These are phyloP conservation scores for Abramis brama DNA, from an alignment of 2,113 vertebrate genomes.

Conservation along the genomic window DNA sequence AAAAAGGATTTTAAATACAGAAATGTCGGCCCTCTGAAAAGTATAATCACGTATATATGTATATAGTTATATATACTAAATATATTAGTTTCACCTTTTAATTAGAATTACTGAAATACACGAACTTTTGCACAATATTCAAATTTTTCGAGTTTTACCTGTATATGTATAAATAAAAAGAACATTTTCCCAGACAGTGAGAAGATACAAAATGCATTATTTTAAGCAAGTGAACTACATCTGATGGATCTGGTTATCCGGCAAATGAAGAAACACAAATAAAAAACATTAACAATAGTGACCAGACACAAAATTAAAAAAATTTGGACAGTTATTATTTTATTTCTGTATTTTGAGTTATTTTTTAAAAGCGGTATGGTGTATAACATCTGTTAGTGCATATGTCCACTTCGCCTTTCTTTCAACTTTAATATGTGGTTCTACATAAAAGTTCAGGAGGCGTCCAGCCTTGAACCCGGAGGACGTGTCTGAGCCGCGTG, in stretches of 20 bases:
- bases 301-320: not conserved
- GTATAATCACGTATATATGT: too few relatives aligned
- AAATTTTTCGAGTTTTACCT: too few relatives aligned
- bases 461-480: not conserved
- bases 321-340: slow-evolving; percentile 8
- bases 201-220: not conserved
- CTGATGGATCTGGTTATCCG: not conserved
- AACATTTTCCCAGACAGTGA: not conserved
- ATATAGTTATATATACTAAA: too few relatives aligned
- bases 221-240: not conserved
- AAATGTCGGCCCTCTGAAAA: too few relatives aligned
- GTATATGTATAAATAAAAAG: not conserved
- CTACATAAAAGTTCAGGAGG: not conserved
- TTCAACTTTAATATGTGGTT: not conserved
- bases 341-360: slow-evolving; percentile 20
- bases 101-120: too few relatives aligned
- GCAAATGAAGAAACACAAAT: too few relatives aligned
- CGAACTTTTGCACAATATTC: too few relatives aligned
- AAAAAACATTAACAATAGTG: not conserved
- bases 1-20: too few relatives aligned
- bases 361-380: slow-evolving; percentile 14
- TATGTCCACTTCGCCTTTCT: slow-evolving; percentile 13
- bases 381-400: slow-evolving; percentile 13
- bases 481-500: not conserved
- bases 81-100: too few relatives aligned